These are phyloP conservation scores for Chiloscyllium plagiosum DNA, from an alignment of 2,113 vertebrate species.

Conservation along the genomic window DNA sequence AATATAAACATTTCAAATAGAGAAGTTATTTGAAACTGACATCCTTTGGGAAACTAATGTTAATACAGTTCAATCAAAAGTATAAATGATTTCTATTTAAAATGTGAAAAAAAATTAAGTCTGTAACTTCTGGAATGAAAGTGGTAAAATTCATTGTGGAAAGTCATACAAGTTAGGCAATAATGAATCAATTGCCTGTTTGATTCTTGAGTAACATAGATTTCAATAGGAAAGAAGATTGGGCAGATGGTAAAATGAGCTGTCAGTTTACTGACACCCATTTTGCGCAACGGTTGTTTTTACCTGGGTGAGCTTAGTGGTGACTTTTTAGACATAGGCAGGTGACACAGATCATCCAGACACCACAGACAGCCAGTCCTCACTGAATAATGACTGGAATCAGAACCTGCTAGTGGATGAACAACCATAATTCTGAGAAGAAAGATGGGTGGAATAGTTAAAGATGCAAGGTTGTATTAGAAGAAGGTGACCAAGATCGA, in stretches of 20 bases:
- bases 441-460: background rate
- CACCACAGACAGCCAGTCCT: background rate
- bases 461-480: background rate
- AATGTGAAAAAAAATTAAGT: background rate
- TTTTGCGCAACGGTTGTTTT: background rate
- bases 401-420: background rate
- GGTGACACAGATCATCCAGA: background rate
- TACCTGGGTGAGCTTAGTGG: no score
- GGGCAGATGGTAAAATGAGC: background rate
- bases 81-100: background rate
- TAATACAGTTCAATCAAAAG: background rate
- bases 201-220: no score
- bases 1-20: background rate
- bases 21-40: conserved; percentile 1
- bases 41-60: background rate
- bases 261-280: background rate
- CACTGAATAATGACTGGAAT: background rate
- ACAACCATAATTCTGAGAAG: background rate
- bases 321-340: no score
- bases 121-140: background rate
- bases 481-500: background rate
- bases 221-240: background rate
- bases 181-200: background rate
- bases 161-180: background rate
- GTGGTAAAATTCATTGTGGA: background rate